Evolutionary conservation across 1,140 invertebrate genomes (phyloP), one percentile per base, ranked within the genome.

Genomic region (Trachymyrmex septentrionalis): DNA sequence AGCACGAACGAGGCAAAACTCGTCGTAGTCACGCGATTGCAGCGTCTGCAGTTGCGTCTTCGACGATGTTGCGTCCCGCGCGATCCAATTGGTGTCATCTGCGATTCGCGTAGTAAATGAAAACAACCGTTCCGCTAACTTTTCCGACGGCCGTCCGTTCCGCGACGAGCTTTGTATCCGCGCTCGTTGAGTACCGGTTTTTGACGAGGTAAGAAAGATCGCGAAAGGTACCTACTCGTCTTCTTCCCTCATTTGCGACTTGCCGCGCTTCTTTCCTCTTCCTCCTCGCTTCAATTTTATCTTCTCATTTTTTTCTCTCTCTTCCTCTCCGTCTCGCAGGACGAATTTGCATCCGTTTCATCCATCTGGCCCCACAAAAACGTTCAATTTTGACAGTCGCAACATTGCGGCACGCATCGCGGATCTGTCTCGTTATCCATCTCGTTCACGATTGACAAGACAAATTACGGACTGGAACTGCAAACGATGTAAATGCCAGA

Each of bases 401-500:
- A 57, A 71, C 38, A 44, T 71, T 44, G 78, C 2, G 19, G 38
- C 80, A 73, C 66, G 80, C 67, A 82, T 73, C 38, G 55, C 53
- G 80, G 38, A 72, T 59, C 34, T n/a, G 55, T 82, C 80, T 82
- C 34, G 80, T 82, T 82, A 82, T 82, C 67, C 80, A 21, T 12
- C 67, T 19, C 80, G 67, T 82, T 82, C n/a, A 73, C 67, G 67
- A 30, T 57, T 82, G 67, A 82, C 80, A 73, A 59, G 80, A 82
- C 80, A 82, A 82, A 82, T 82, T 82, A 55, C 67, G 12, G 24
- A 10, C 24, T 30, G 53, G 12, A 16, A 48, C 44, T n/a, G 67
- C 34, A 73, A 73, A 48, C 64, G 66, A 27, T 27, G 30, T 48
- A 72, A 72, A 10, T 24, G 78, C 48, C 50, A 57, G 67, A 53